Evolutionary conservation across 2,797 vertebrate species (phyloP).

Genomic region (Macropodus opercularis): DNA sequence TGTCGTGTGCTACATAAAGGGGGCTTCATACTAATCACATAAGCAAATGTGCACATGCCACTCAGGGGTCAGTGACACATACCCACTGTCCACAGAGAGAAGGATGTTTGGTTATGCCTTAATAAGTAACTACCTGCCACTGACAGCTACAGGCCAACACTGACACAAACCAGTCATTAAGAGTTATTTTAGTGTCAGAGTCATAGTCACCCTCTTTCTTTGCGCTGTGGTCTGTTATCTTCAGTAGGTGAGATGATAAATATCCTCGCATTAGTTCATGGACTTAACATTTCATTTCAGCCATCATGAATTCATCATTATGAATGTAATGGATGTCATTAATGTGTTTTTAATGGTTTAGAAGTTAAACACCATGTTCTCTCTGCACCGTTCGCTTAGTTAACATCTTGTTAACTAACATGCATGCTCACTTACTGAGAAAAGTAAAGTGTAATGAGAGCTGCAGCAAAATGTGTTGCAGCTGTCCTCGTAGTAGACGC

Average conservation of each 20-base stretch:
- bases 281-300: neutral
- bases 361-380: neutral
- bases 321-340: neutral
- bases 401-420: too few relatives aligned
- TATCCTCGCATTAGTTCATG: neutral
- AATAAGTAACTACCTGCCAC: constrained; percentile 71
- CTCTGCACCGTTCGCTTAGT: too few relatives aligned
- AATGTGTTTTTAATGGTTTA: neutral
- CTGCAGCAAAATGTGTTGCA: too few relatives aligned
- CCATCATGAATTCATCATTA: neutral
- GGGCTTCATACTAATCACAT: too few relatives aligned
- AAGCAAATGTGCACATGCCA: too few relatives aligned
- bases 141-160: constrained; percentile 16
- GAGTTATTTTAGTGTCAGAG: constrained; percentile 18
- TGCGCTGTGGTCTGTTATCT: constrained; percentile 17
- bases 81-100: constrained; percentile 25
- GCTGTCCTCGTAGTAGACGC: too few relatives aligned
- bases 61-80: constrained; percentile 57
- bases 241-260: constrained; percentile 28
- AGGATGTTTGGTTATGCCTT: constrained; percentile 53
- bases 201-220: constrained; percentile 7
- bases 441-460: too few relatives aligned
- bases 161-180: neutral
- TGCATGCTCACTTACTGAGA: too few relatives aligned
- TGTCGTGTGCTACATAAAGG: neutral